These are phyloP conservation scores for Chanos chanos DNA, from an alignment of 2,797 vertebrate genomes.

Conservation along the genomic window DNA sequence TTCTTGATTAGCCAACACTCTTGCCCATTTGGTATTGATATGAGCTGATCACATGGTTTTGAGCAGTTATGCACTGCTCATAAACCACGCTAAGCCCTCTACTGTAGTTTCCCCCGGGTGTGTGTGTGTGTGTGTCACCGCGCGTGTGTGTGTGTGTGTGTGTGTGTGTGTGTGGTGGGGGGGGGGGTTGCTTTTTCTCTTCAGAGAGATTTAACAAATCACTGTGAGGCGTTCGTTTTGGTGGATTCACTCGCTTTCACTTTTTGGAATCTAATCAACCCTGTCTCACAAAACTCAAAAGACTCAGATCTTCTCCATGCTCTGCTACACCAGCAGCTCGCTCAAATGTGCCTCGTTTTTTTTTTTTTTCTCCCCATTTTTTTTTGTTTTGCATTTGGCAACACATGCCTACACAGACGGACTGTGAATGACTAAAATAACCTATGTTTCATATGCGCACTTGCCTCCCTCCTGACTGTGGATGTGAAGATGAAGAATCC, in stretches of 20 bases:
- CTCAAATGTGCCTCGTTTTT: not conserved
- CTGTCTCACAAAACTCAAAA: not conserved
- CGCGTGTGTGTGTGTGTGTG: no score
- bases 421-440: not conserved
- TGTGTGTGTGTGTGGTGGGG: no score
- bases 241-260: conserved; percentile 17
- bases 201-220: conserved; percentile 12
- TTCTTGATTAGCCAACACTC: no score
- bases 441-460: not conserved
- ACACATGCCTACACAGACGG: not conserved
- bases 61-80: conserved; percentile 16
- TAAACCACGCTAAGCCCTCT: conserved; percentile 18
- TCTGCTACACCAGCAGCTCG: not conserved
- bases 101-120: no score
- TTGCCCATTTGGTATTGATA: not conserved
- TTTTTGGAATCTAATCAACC: not conserved
- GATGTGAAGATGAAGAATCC: not conserved
- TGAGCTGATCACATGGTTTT: conserved; percentile 13
- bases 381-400: not conserved
- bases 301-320: not conserved
- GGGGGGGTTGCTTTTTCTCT: conserved; percentile 3
- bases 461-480: no score
- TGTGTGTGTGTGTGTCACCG: no score
- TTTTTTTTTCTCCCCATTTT: no score
- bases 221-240: conserved; percentile 21